Evolutionary conservation across 2,888 invertebrate species (phyloP).

Genomic region (Girardia tigrina): DNA sequence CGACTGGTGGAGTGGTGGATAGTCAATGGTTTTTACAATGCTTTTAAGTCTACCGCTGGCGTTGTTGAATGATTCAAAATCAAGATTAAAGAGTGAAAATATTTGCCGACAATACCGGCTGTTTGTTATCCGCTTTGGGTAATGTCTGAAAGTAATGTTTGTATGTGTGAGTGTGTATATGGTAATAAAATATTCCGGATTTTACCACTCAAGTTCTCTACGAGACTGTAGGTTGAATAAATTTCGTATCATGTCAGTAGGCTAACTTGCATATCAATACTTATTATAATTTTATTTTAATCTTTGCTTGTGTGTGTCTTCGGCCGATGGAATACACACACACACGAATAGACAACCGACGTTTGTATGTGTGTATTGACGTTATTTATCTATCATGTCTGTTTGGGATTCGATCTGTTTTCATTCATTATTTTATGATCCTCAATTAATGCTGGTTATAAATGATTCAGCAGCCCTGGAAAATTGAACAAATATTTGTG

Average conservation of each 20-base stretch:
- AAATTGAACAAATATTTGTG: constrained; percentile 11
- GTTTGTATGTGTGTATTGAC: not conserved
- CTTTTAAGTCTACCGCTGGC: constrained; percentile 23
- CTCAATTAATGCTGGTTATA: constrained; percentile 5
- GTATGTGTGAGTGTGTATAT: not conserved
- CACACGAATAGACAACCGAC: not conserved
- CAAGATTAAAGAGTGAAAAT: constrained; percentile 8
- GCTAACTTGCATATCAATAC: constrained; percentile 20
- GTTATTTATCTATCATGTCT: constrained; percentile 2
- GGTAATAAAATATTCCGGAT: constrained; percentile 20
- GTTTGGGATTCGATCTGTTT: constrained; percentile 2
- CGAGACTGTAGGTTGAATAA: not conserved
- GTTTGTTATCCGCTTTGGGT: constrained; percentile 19
- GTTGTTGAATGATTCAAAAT: constrained; percentile 18
- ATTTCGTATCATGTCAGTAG: constrained; percentile 18
- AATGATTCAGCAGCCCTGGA: constrained; percentile 17
- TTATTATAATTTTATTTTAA: constrained; percentile 1
- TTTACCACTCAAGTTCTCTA: constrained; percentile 23
- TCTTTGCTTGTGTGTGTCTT: not conserved
- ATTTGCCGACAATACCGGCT: constrained; percentile 20
- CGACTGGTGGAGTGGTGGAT: constrained; percentile 5
- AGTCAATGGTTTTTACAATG: constrained; percentile 23
- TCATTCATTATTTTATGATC: constrained; percentile 23
- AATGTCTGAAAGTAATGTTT: not conserved
- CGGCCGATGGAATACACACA: not conserved